These are phyloP conservation scores for Cyclina sinensis DNA, from an alignment of 1,140 invertebrate genomes.

Conservation along the genomic window DNA sequence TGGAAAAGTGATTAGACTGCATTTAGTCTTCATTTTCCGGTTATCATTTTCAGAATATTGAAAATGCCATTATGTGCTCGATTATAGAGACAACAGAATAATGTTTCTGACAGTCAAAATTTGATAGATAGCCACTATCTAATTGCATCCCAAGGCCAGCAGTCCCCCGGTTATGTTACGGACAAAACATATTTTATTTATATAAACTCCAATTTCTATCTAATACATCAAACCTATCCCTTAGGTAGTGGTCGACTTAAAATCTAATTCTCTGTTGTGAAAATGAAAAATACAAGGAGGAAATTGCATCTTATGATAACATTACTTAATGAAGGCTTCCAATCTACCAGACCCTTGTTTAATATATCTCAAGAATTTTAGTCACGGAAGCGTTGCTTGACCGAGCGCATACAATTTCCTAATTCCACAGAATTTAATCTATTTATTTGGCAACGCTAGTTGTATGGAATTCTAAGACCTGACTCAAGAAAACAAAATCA, in stretches of 20 bases:
- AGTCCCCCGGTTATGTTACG: constrained; percentile 16
- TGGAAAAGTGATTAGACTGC: no score
- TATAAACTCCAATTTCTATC: constrained; percentile 52
- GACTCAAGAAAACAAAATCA: constrained; percentile 60
- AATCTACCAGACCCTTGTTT: constrained; percentile 9
- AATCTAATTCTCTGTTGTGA: constrained; percentile 46
- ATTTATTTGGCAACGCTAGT: constrained; percentile 50
- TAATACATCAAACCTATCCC: constrained; percentile 55
- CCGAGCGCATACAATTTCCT: constrained; percentile 55
- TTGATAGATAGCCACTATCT: constrained; percentile 30
- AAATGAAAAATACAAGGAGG: constrained; percentile 28
- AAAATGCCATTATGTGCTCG: constrained; percentile 3
- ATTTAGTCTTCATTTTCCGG: neutral
- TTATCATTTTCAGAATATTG: constrained; percentile 24
- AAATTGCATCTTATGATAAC: constrained; percentile 59
- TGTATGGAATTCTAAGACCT: constrained; percentile 23
- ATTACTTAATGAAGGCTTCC: constrained; percentile 53
- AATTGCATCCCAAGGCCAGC: neutral
- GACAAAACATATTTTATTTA: constrained; percentile 60
- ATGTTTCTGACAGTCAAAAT: constrained; percentile 16
- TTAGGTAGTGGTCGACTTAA: constrained; percentile 33
- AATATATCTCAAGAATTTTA: constrained; percentile 51
- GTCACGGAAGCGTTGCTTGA: constrained; percentile 62
- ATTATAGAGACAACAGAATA: neutral
- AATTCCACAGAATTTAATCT: constrained; percentile 55